These are phyloP conservation scores for Enteromius thamalakanensis DNA, from an alignment of 2,797 vertebrate species.

Conservation along the genomic window DNA sequence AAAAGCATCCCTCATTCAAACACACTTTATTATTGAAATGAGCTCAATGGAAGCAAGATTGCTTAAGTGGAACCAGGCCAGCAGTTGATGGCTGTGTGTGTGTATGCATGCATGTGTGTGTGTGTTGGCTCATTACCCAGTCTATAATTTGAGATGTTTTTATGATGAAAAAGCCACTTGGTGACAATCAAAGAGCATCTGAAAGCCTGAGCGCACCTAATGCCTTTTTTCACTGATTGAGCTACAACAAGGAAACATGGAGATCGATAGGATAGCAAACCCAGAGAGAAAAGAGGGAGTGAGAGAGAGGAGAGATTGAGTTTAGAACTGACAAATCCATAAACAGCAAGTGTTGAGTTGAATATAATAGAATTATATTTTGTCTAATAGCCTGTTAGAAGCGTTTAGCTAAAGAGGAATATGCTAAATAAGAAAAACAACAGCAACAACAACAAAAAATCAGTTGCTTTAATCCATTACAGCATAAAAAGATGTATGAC, in stretches of 20 bases:
- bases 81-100: constrained; percentile 35
- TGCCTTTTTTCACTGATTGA: constrained; percentile 35
- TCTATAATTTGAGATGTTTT: constrained; percentile 50
- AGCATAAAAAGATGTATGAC: neutral
- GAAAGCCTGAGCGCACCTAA: constrained; percentile 45
- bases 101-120: constrained; percentile 10
- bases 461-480: constrained; percentile 7
- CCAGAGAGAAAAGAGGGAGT: neutral
- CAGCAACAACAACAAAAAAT: neutral
- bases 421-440: constrained; percentile 14
- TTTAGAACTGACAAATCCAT: constrained; percentile 22
- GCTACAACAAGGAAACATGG: constrained; percentile 40
- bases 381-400: constrained; percentile 5
- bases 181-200: constrained; percentile 54
- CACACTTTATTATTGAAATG: constrained; percentile 53
- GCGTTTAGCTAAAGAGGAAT: neutral
- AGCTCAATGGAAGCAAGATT: constrained; percentile 52
- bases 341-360: constrained; percentile 18
- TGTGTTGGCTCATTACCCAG: constrained; percentile 39
- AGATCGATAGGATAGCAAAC: constrained; percentile 42
- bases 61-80: constrained; percentile 47
- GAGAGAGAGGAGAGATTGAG: neutral
- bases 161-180: constrained; percentile 53
- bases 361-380: constrained; percentile 25
- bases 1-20: constrained; percentile 51